phyloP scores from a whole-genome alignment of 1,140 invertebrate species.

The Littorina saxatilis region DNA sequence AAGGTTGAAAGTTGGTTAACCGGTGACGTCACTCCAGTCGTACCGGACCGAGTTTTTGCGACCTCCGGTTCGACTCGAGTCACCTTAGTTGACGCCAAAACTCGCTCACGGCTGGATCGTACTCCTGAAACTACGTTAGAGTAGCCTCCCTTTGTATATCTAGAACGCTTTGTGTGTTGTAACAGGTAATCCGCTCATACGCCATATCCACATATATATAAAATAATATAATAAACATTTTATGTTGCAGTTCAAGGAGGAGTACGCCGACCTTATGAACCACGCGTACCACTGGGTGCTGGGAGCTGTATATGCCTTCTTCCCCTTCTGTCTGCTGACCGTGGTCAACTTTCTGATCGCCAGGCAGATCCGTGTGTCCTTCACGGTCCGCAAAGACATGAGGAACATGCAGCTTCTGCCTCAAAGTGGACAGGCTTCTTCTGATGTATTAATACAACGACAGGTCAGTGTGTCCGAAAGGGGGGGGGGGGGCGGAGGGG shows the following conservation, averaged over 20 bases:
- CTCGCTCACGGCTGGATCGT: not conserved
- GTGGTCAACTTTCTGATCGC: slow-evolving; percentile 62
- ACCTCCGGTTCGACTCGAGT: too few species aligned
- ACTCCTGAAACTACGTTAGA: not conserved
- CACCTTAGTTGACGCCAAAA: too few species aligned
- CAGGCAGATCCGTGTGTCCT: slow-evolving; percentile 46
- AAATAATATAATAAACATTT: not conserved
- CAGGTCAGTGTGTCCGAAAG: not conserved
- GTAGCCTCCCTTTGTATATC: not conserved
- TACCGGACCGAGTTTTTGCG: too few species aligned
- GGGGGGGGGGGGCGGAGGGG: not conserved
- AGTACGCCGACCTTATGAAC: slow-evolving; percentile 48
- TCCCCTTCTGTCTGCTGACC: slow-evolving; percentile 54
- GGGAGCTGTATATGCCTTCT: slow-evolving; percentile 53
- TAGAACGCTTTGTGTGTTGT: too few species aligned
- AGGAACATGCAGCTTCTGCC: slow-evolving; percentile 20
- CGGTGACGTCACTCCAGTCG: too few species aligned
- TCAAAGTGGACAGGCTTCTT: not conserved
- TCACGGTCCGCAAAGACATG: slow-evolving; percentile 38
- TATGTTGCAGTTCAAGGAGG: not conserved
- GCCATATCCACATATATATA: not conserved
- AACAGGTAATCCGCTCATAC: too few species aligned
- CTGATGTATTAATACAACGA: not conserved
- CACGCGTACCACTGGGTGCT: slow-evolving; percentile 60
- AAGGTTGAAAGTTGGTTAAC: too few species aligned